Base-by-base conservation (phyloP, 2,113 vertebrate species). In the Puma concolor region DNA sequence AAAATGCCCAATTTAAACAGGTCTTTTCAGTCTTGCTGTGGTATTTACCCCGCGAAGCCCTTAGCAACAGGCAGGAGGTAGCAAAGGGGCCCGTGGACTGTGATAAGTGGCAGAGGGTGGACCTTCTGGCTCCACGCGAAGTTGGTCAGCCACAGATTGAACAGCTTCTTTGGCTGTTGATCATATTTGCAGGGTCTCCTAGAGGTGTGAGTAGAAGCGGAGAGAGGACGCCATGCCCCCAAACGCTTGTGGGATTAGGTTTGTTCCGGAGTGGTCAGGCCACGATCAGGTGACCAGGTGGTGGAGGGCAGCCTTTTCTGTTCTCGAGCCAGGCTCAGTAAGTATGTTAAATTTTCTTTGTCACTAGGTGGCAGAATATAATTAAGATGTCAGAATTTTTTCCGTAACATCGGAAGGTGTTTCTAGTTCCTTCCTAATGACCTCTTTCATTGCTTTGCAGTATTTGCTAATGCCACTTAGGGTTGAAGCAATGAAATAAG, bases 311-410 rank as follows among this genome's bases (percentile, higher is more conserved):
- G 17, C n/a, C 48, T 52, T 15, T 8, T n/a, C 60, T 16, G 13
- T 7, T 0, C 31, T 66, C 33, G 2, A 90, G 83, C 36, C 57
- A 36, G 66, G 84, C 60, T 92, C 52, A 57, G 83, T 63, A 82
- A 97, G 57, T 77, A 90, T 86, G 83, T 95, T 97, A 88, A 96
- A 97, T 92, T 96, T 96, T 7, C 60, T 38, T 97, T 82, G 98
- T 98, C 99, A 98, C 98, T 98, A 99, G 98, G 97, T 99, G 99
- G 98, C 99, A 98, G 98, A 97, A 96, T 97, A 41, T 98, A 98
- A 97, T 93, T 97, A 99, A 99, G 97, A 87, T 82, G 13, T 13
- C 72, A 38, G n/a, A 66, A 14, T 95, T 38, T 54, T 15, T 23
- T 79, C 10, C 10, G 25, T 74, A 0, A 27, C 38, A 1, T 96